Base-by-base conservation (phyloP, 2,797 vertebrate genomes). In the Cyprinodon diabolis region DNA sequence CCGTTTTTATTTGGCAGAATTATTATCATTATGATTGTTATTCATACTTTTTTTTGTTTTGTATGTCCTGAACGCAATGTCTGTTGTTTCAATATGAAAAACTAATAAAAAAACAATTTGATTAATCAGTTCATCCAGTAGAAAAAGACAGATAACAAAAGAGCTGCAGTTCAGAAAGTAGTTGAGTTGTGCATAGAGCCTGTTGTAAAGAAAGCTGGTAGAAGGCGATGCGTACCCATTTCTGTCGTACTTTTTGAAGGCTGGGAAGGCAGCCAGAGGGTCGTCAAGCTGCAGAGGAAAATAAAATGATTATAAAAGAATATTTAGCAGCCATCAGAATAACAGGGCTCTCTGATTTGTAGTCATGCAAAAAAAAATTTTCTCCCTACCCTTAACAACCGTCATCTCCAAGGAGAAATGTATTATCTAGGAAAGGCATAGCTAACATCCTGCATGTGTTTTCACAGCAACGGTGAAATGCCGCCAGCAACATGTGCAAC, bases 211-310 rank as follows among this genome's bases (percentile, higher is more conserved):
- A 30, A 43, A 77, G 71, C 11, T 0, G 1, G 5, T 14, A 73
- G 66, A 74, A 82, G 66, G 48, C 77, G 1, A 66, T 63, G n/a
- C 96, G 69, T 94, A 99, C 97, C 97, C 97, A 1, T 98, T 97
- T 68, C 97, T 94, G 91, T 99, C 97, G 0, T 97, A 99, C 72
- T 98, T 98, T 91, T 97, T 98, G 88, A 99, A 99, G 81, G 96
- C 97, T 0, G 97, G 97, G 86, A 98, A 98, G 3, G 97, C 94
- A 66, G 96, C 94, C 45, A 99, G 91, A 1, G 97, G 97, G 75
- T 99, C 97, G 2, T 96, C 95, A 0, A 98, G 95, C 97, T 99
- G 91, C 10, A 70, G 84, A 52, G 69, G 81, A 56, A 51, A 4
- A 23, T 40, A 80, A 55, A 79, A 83, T 76, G 13, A 40, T 40